These are phyloP conservation scores for Eupithecia subfuscata DNA, from an alignment of 2,888 invertebrate species.

Conservation along the genomic window DNA sequence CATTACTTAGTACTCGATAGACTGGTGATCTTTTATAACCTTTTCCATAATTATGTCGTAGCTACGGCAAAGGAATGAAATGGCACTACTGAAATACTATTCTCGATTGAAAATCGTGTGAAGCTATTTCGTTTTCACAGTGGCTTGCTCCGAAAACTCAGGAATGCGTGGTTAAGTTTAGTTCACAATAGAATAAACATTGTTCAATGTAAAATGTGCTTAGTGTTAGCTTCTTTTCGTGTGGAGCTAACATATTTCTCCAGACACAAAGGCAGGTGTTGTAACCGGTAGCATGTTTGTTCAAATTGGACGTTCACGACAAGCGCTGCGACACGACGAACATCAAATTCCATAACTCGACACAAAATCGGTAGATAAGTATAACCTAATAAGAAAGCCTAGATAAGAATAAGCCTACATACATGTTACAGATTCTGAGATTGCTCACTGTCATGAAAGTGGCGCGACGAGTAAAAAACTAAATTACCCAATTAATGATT, in stretches of 20 bases:
- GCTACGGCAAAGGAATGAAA: background rate
- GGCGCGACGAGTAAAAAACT: slow-evolving; percentile 5
- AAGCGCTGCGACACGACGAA: slow-evolving; percentile 29
- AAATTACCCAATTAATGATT: background rate
- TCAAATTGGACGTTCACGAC: slow-evolving; percentile 62
- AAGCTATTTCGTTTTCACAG: slow-evolving; percentile 1
- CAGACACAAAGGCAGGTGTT: slow-evolving; percentile 31
- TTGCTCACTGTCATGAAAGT: slow-evolving; percentile 27
- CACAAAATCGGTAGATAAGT: slow-evolving; percentile 45
- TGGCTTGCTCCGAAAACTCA: background rate
- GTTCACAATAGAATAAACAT: slow-evolving; percentile 29
- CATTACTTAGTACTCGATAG: background rate
- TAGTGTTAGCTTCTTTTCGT: slow-evolving; percentile 24
- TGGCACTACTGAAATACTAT: background rate
- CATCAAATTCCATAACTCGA: slow-evolving; percentile 55
- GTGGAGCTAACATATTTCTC: slow-evolving; percentile 34
- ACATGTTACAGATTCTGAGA: slow-evolving; percentile 3
- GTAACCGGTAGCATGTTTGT: slow-evolving; percentile 47
- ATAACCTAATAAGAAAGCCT: background rate
- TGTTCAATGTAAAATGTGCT: slow-evolving; percentile 15
- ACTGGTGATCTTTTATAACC: background rate
- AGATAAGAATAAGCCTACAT: background rate
- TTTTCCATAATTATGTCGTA: background rate
- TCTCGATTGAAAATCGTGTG: background rate
- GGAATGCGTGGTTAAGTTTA: slow-evolving; percentile 13